A percentile compares a stretch with the other conserved stretches of the same genome.
Evolutionary conservation across 1,140 invertebrate species (phyloP).

Genomic region (Chlorops oryzae): DNA sequence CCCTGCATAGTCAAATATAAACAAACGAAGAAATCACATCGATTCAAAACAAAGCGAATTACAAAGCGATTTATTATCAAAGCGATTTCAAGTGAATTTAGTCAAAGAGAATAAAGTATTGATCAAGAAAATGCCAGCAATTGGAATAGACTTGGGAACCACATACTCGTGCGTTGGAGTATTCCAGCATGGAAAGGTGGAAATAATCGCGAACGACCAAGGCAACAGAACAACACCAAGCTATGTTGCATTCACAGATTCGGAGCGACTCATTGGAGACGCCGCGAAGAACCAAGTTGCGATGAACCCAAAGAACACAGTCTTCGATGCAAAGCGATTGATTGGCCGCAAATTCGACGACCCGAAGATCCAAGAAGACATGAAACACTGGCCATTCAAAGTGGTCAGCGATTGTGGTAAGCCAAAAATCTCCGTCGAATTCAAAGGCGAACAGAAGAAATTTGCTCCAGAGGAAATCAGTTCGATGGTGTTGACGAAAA

Average conservation of each 20-base stretch:
- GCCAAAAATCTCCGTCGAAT: conserved; percentile 66
- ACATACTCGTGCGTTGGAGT: conserved; percentile 73
- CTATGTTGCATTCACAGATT: conserved; percentile 67
- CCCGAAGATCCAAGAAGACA: conserved; percentile 64
- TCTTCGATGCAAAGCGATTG: conserved; percentile 54
- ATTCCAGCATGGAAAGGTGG: conserved; percentile 9
- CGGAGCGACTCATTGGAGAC: conserved; percentile 81
- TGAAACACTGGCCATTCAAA: conserved; percentile 71
- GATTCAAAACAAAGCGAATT: background rate
- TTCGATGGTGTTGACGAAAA: conserved; percentile 71
- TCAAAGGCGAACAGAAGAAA: conserved; percentile 65
- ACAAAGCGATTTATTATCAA: background rate
- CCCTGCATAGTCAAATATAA: conserved; percentile 2
- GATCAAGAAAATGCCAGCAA: conserved; percentile 51
- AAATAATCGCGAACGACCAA: conserved; percentile 10
- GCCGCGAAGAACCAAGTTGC: conserved; percentile 60
- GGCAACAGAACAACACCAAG: conserved; percentile 10
- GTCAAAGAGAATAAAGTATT: background rate
- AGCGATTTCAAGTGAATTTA: background rate
- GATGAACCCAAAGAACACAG: conserved; percentile 44
- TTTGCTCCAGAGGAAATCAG: conserved; percentile 74
- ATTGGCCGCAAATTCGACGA: conserved; percentile 65
- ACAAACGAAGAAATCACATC: background rate
- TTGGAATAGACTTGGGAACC: conserved; percentile 68
- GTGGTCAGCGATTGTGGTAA: conserved; percentile 61